Conservation (phyloP, 2,888 invertebrate species). For the Ophion slaviceki region DNA sequence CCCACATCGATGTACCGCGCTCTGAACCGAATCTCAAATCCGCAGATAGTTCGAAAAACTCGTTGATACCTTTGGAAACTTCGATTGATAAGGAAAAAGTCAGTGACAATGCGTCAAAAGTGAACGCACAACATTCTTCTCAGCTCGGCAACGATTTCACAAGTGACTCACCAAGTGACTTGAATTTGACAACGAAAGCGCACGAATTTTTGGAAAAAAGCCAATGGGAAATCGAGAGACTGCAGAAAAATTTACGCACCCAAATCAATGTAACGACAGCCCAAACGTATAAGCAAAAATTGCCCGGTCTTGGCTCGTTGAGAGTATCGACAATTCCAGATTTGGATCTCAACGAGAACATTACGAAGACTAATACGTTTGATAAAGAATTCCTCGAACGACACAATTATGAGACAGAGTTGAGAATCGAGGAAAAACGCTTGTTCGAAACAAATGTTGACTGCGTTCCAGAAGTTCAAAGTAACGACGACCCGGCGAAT, state of each 20-base stretch:
- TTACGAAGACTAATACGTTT: conserved; percentile 68
- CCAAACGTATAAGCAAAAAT: conserved; percentile 74
- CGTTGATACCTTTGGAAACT: not conserved
- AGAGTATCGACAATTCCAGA: conserved; percentile 60
- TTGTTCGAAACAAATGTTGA: conserved; percentile 71
- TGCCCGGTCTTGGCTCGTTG: conserved; percentile 62
- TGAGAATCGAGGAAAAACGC: conserved; percentile 75
- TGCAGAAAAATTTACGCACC: conserved; percentile 76
- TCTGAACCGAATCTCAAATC: conserved; percentile 28
- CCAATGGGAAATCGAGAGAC: conserved; percentile 74
- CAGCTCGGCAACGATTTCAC: not conserved
- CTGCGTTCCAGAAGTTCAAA: conserved; percentile 69
- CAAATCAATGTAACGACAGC: conserved; percentile 77
- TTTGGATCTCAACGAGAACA: conserved; percentile 71
- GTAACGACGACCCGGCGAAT: conserved; percentile 16
- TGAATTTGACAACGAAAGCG: conserved; percentile 57
- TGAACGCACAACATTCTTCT: not conserved
- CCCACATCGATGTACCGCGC: conserved; percentile 21
- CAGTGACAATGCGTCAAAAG: conserved; percentile 14
- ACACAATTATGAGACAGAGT: conserved; percentile 73
- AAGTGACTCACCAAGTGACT: not conserved
- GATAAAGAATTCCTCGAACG: conserved; percentile 76
- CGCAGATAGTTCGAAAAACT: not conserved
- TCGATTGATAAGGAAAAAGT: not conserved
- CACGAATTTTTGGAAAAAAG: conserved; percentile 74